Evolutionary conservation across 2,888 invertebrate genomes (phyloP), one percentile per base, ranked within the genome.

Genomic region (Meta bourneti): DNA sequence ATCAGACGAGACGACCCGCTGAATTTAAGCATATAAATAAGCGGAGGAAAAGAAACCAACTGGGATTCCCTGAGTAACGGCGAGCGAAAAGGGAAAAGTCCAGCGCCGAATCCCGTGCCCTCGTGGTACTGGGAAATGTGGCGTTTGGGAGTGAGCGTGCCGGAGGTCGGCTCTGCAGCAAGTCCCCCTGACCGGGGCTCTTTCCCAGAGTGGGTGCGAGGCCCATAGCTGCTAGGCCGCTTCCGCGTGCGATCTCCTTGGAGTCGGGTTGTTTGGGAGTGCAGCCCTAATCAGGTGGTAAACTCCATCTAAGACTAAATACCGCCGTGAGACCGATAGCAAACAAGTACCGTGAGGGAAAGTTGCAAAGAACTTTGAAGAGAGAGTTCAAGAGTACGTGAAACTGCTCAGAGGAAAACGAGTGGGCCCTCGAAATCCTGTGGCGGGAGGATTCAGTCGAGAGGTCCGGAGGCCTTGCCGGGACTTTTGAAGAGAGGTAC

Each of bases 21-120:
- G 94, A 95, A 96, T 95, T 96, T 96, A 96, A 96, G 96, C 96
- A 96, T 96, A 96, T 96, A 95, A 96, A 95, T 96, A 96, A 96
- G 96, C 96, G 96, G 96, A 96, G 96, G 96, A 96, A 96, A 96
- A 96, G 96, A 96, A 96, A 96, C 95, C 95, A 96, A 96, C 95
- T 93, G 95, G 95, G 96, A 96, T 96, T 96, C 95, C 96, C 95
- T 94, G 94, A 96, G 96, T 96, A 96, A 95, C 72, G 88, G 88
- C 88, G 94, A 94, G 9, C 61, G 61, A 61, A 61, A 61, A 61
- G 61, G 61, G 61, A 61, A 61, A 9, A 61, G 61, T 61, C 61
- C 61, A 61, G 61, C 61, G 16, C 61, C 61, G 61, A 61, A 61
- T 61, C 61, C 61, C 61, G 34, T n/a, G n/a, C n/a, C n/a, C n/a